These are phyloP conservation scores for Erpobdella octoculata DNA, from an alignment of 2,888 invertebrate genomes.

Conservation along the genomic window DNA sequence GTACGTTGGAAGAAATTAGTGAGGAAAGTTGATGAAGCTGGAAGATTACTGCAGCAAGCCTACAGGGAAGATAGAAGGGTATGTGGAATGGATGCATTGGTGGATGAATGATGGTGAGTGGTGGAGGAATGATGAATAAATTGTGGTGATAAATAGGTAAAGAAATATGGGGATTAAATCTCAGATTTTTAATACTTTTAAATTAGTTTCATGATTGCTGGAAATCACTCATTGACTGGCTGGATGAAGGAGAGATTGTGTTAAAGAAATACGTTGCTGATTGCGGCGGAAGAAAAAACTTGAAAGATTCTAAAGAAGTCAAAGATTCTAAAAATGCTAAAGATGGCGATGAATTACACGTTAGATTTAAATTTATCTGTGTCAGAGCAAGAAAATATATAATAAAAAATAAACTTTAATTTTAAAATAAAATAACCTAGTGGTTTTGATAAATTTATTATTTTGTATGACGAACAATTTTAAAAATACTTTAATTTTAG, in stretches of 20 bases:
- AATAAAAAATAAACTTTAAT: neutral
- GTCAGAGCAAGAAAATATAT: neutral
- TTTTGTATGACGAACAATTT: neutral
- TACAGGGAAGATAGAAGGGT: slow-evolving; percentile 50
- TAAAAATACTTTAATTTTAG: neutral
- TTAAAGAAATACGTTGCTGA: slow-evolving; percentile 40
- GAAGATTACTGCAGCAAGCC: slow-evolving; percentile 47
- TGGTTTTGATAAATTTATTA: too few relatives aligned
- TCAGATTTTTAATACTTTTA: neutral
- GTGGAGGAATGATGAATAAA: neutral
- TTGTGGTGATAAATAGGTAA: neutral
- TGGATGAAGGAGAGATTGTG: slow-evolving; percentile 45
- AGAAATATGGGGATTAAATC: neutral
- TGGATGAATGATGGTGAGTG: neutral
- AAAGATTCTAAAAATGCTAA: slow-evolving; percentile 10
- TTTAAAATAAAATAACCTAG: too few relatives aligned
- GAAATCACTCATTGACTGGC: slow-evolving; percentile 48
- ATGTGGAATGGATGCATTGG: neutral
- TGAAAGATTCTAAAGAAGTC: neutral
- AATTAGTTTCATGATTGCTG: slow-evolving; percentile 49
- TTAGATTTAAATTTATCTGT: too few relatives aligned
- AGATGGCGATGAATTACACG: slow-evolving; percentile 26
- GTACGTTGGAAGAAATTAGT: slow-evolving; percentile 52
- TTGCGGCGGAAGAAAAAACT: neutral
- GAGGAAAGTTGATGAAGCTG: slow-evolving; percentile 49